phyloP scores from a whole-genome alignment of 2,797 vertebrate species.

The Smutsia temminckii region DNA sequence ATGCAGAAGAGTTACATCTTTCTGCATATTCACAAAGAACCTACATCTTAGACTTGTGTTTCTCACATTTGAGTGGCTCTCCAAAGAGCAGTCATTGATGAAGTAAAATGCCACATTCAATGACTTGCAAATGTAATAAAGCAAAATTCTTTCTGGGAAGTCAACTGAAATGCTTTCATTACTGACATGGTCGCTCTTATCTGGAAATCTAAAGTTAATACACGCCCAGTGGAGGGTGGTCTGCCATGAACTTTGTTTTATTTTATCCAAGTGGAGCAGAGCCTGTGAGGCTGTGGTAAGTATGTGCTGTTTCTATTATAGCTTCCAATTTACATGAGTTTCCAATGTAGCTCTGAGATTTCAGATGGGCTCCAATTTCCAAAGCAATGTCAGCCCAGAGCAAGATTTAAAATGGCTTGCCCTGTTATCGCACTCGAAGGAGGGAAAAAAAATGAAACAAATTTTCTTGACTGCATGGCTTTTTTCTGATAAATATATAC shows the following conservation, averaged over 20 bases:
- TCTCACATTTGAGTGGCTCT: constrained; percentile 21
- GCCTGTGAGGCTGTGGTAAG: neutral
- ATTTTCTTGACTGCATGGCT: neutral
- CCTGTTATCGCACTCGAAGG: constrained; percentile 50
- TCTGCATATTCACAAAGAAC: neutral
- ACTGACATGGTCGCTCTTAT: constrained; percentile 25
- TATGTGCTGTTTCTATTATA: neutral
- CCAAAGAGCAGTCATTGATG: neutral
- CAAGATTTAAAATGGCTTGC: constrained; percentile 33
- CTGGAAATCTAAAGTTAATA: constrained; percentile 70
- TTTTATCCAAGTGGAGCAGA: neutral
- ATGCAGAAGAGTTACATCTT: neutral
- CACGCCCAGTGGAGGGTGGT: constrained; percentile 23
- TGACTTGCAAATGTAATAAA: constrained; percentile 60
- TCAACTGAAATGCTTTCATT: constrained; percentile 51
- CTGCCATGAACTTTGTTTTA: constrained; percentile 56
- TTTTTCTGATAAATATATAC: neutral
- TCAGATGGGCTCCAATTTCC: constrained; percentile 11
- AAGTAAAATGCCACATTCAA: constrained; percentile 56
- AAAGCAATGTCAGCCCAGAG: neutral
- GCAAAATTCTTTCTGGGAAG: constrained; percentile 66
- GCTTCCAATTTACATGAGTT: constrained; percentile 36
- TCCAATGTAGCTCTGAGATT: neutral
- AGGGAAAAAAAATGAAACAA: constrained; percentile 5
- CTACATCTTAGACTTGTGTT: neutral